Evolutionary conservation across 1,140 invertebrate genomes (phyloP).

Genomic region (Zaprionus kolodkinae): DNA sequence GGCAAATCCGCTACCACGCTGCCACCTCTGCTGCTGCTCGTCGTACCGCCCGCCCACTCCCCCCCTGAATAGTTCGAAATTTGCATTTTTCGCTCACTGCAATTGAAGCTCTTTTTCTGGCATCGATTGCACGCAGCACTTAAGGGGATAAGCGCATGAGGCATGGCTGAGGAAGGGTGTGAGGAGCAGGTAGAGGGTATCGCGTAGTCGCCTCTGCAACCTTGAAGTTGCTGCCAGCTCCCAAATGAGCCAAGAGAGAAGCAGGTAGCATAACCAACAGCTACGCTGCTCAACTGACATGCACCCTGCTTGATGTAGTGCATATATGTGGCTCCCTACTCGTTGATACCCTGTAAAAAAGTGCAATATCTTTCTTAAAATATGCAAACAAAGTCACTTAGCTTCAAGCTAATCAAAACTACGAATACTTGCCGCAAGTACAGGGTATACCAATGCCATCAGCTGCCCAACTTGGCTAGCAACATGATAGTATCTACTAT

Average conservation of each 20-base stretch:
- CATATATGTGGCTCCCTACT: no score
- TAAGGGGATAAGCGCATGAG: constrained; percentile 29
- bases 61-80: constrained; percentile 26
- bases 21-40: no score
- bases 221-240: background rate
- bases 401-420: no score
- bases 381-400: no score
- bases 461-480: no score
- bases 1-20: background rate
- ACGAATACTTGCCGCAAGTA: background rate
- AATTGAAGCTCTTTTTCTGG: constrained; percentile 17
- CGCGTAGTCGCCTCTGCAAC: background rate
- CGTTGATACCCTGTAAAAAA: no score
- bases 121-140: constrained; percentile 44
- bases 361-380: no score
- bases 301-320: no score
- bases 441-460: background rate
- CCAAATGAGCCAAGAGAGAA: background rate
- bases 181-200: background rate
- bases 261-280: background rate
- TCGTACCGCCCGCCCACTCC: no score
- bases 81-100: constrained; percentile 60
- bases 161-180: background rate
- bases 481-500: background rate
- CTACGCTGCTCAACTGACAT: background rate